Evolutionary conservation across 2,888 invertebrate genomes (phyloP).

Genomic region (Drosophila aldrichi): DNA sequence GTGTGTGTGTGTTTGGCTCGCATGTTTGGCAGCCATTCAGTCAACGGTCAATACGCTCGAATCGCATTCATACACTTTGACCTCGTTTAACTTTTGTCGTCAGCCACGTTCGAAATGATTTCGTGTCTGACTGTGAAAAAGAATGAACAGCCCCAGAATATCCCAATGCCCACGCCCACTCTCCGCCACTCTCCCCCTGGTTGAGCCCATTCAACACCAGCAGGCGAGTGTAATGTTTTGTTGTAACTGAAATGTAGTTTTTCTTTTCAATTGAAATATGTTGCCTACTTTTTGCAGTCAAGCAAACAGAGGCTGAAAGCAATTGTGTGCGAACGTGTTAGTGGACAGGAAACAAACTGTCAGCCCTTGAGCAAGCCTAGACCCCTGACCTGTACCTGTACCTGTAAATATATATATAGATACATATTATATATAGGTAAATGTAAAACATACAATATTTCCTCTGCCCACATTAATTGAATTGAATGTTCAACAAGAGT

Average conservation of each 20-base stretch:
- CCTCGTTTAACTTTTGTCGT: slow-evolving; percentile 73
- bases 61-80: slow-evolving; percentile 71
- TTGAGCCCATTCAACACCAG: too few species aligned
- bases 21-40: slow-evolving; percentile 64
- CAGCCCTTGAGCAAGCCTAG: slow-evolving; percentile 29
- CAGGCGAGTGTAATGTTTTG: slow-evolving; percentile 48
- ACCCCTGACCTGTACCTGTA: not conserved
- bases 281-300: slow-evolving; percentile 57
- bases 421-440: too few species aligned
- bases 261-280: slow-evolving; percentile 62
- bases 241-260: slow-evolving; percentile 57
- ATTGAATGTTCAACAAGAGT: too few species aligned
- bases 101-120: slow-evolving; percentile 66
- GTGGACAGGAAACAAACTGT: slow-evolving; percentile 53
- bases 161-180: not conserved
- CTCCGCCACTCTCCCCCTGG: too few species aligned
- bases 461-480: too few species aligned
- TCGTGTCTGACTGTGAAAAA: slow-evolving; percentile 45
- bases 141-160: not conserved
- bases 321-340: slow-evolving; percentile 54
- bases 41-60: slow-evolving; percentile 72
- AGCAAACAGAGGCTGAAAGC: slow-evolving; percentile 30
- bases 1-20: slow-evolving; percentile 38
- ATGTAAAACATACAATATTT: too few species aligned
- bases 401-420: not conserved